Base-by-base conservation (phyloP, 2,888 invertebrate genomes). In the Lycaena phlaeas region DNA sequence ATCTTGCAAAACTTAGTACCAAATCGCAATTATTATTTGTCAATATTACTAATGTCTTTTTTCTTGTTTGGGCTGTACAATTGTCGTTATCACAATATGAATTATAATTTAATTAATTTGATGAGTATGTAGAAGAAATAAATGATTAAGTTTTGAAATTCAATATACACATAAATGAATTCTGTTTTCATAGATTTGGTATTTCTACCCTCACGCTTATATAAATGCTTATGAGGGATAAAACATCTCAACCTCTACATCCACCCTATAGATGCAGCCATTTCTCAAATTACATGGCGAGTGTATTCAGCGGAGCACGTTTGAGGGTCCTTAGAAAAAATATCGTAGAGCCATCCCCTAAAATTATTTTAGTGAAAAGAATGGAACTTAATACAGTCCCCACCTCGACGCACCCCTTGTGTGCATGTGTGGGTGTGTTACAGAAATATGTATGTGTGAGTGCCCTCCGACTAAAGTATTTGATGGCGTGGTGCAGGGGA, bases 281-380 rank as follows among this genome's bases (percentile, higher is more conserved):
- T 81, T 76, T 77, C 71, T 75, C 73, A 74, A 75, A 74, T 69
- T 69, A 63, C 65, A 72, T 64, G 53, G 49, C 53, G 61, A 55
- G 58, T 64, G 68, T 66, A 74, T 77, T 77, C 76, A 72, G 62
- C 71, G 64, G 61, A 62, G 62, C 61, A 50, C 52, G 58, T 61
- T 57, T 48, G 59, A 64, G 66, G 64, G 63, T 70, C 69, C 71
- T 69, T 59, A 40, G 61, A 66, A 76, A 81, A 77, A 81, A 82
- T 76, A 79, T 77, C 72, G 69, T 79, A 78, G 72, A 82, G 75
- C 76, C 79, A 77, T 69, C 84, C 82, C 84, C 79, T 78, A 81
- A 84, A 84, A 84, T 82, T 77, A 84, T 84, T 82, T 82, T 82
- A 84, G 82, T 81, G 82, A 78, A 84, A 84, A 82, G 82, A 84